Evolutionary conservation across 2,797 vertebrate genomes (phyloP).

Genomic region (Microctenopoma stevenorrisi): DNA sequence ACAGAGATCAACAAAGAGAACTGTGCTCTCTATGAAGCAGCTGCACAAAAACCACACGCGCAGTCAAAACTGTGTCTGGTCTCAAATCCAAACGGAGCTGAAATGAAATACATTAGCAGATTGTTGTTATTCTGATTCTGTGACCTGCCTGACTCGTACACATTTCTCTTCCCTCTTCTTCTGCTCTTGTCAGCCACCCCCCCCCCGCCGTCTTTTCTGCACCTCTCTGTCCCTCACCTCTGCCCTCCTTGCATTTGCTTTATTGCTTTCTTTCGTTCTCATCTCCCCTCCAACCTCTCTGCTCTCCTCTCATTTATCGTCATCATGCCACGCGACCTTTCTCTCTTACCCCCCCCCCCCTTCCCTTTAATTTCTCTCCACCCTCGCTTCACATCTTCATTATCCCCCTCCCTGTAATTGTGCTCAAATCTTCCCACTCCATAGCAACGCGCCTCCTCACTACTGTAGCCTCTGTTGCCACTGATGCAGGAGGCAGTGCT

Average conservation of each 20-base stretch:
- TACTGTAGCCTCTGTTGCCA: constrained; percentile 54
- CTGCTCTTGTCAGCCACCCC: neutral
- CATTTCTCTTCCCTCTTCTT: constrained; percentile 37
- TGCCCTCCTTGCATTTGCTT: constrained; percentile 62
- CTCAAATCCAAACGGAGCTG: neutral
- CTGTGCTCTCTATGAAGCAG: neutral
- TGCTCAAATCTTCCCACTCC: constrained; percentile 81
- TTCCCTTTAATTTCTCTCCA: neutral
- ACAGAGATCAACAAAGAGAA: constrained; percentile 13
- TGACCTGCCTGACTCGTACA: constrained; percentile 43
- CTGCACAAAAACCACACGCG: neutral
- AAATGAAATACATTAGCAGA: constrained; percentile 54
- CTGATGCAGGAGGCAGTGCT: constrained; percentile 53
- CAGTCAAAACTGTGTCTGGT: neutral
- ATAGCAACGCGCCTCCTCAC: constrained; percentile 81
- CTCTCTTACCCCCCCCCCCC: neutral
- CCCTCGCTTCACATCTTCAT: constrained; percentile 34
- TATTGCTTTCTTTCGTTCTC: constrained; percentile 58
- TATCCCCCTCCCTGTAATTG: constrained; percentile 43
- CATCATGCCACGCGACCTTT: constrained; percentile 27
- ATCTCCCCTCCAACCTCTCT: constrained; percentile 25
- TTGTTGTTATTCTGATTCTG: constrained; percentile 31
- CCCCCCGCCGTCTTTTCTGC: neutral
- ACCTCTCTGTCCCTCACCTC: constrained; percentile 45
- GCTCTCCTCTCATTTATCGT: constrained; percentile 22